Evolutionary conservation across 2,888 invertebrate species (phyloP), one percentile per base, ranked within the genome.

Genomic region (Xanthia icteritia): DNA sequence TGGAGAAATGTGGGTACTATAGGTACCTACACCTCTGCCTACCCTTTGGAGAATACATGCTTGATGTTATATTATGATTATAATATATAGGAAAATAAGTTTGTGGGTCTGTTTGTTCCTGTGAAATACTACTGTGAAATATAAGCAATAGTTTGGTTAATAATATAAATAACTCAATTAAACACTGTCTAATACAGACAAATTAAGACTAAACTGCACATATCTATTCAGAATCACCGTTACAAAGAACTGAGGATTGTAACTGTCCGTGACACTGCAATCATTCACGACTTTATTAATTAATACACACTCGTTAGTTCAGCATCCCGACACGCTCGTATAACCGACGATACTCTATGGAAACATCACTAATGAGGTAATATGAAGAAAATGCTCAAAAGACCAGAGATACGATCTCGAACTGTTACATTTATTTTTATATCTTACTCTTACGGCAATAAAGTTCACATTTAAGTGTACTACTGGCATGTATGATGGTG

Each of bases 231-330:
- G 23, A 73, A 72, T 45, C 31, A 73, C 80, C 76, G 80, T 86
- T 87, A 87, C 54, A 69, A 60, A 23, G 76, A 73, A 73, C 68
- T 56, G 45, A 60, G 75, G 73, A 65, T 71, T 66, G 54, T 87
- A 79, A 72, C 77, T 73, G 76, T 80, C 73, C 61, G 61, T 73
- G 71, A 74, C 68, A 79, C 60, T 77, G 69, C 73, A 79, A 86
- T 88, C 81, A 83, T 75, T 89, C 80, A 87, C 68, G 63, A 72
- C 71, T 79, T 73, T 73, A 83, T 89, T 86, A 89, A 90, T 88
- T 84, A 86, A 45, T 83, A 79, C 66, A 78, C 60, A 77, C 75
- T 88, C 85, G 77, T 90, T 88, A 88, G 85, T 86, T 72, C 76
- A 82, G 71, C 81, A 77, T 80, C 75, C 77, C 83, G 79, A 84